Base-by-base conservation (phyloP, 2,888 invertebrate species). In the Calliphora vomitoria region DNA sequence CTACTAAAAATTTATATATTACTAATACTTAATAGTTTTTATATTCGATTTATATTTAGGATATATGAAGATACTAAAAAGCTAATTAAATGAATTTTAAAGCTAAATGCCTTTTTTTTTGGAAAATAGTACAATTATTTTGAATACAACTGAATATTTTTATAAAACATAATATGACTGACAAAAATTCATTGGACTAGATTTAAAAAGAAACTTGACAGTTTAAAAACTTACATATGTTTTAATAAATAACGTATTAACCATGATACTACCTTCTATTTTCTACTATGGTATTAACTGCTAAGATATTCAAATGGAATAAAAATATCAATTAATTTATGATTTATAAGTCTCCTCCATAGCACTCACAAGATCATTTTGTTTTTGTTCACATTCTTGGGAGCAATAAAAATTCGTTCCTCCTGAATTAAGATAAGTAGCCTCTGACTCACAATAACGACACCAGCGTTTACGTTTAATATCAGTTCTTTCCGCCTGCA, bases 381-480 rank as follows among this genome's bases (percentile, higher is more conserved):
- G 80, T 8, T 87, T 44, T n/a, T 74, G 11, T 50, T 89, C 88
- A 78, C 90, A 90, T 13, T 81, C 25, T 15, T n/a, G 6, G 0
- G 89, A 88, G 68, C 90, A 90, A 76, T 82, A 90, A 44, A 90
- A 90, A 55, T 72, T 80, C 13, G 18, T 25, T 0, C 72, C 50
- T 4, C 20, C 4, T 0, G 31, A 13, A 58, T 86, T 78, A 5
- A 87, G 31, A 80, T 88, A 89, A 25, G 79, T 72, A 0, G 91
- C 91, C 38, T 89, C 87, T 3, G 86, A 71, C 11, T 89, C 83
- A 78, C 91, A 91, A 10, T 86, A 82, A 60, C 69, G 69, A 76
- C 91, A 91, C 91, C 91, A 91, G 13, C 89, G 89, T 71, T 87
- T 89, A 3, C 90, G 89, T 72, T 91, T 91, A 1, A 89, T 89